Base-by-base conservation (phyloP, 2,888 invertebrate genomes). In the Branchellion lobata region DNA sequence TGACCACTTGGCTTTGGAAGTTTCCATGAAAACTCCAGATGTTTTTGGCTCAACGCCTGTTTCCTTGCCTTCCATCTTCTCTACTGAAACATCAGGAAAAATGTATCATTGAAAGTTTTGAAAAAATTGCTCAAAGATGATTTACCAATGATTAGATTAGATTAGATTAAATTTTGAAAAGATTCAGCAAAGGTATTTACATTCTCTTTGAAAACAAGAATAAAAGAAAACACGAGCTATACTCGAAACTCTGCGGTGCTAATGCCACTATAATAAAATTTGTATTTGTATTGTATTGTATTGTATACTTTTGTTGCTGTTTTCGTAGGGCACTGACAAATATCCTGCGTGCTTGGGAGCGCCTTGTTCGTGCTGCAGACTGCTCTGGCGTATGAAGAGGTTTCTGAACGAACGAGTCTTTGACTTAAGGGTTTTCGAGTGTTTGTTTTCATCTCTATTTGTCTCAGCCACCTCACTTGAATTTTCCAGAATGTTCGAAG, bases 371-470 rank as follows among this genome's bases (percentile, higher is more conserved):
- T 47, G 8, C 18, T 24, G 3, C 21, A 57, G 3, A 57, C 61
- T 57, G 61, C 61, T 57, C 24, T 33, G 34, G n/a, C 34, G 36
- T 14, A 27, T n/a, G 47, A 33, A 74, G 47, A 27, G 74, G 5
- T 74, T 40, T 74, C 21, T 8, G 47, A 33, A 74, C 8, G 27
- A 78, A 72, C 18, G 29, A 71, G 21, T 65, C 51, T 53, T 77
- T 77, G 65, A 72, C 68, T 33, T 65, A 53, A 5, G 77, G 31
- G 18, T 61, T 61, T 61, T 65, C 40, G 74, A 74, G 74, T 18
- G 24, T 27, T 34, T 77, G 29, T 69, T 8, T 34, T 33, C 40
- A 40, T 5, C 40, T 40, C 40, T 40, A 8, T 40, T 57, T 18
- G 3, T 8, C 61, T 57, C 5, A n/a, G 47, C 18, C 11, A 8